Percentiles rank a stretch among this genome's conserved stretches.
Evolutionary conservation across 1,140 invertebrate species (phyloP).

Genomic region (Aphaenogaster floridana): DNA sequence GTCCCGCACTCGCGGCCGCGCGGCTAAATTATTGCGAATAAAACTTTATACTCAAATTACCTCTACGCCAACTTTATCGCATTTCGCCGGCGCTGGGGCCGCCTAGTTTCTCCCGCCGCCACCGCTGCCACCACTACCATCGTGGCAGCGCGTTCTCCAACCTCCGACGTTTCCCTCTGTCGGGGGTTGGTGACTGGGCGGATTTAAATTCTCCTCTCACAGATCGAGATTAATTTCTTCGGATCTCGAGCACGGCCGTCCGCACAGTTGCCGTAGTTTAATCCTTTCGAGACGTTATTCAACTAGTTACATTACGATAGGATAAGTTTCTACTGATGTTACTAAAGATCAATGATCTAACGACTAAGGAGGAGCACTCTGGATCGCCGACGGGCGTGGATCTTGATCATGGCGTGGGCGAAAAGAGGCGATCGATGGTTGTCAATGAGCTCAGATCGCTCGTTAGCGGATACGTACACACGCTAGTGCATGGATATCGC

Average conservation of each 20-base stretch:
- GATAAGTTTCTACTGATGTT: slow-evolving; percentile 1
- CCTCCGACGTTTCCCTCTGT: slow-evolving; percentile 32
- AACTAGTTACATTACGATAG: slow-evolving; percentile 15
- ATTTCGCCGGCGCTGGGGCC: slow-evolving; percentile 75
- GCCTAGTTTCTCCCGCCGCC: slow-evolving; percentile 40
- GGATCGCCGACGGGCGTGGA: slow-evolving; percentile 53
- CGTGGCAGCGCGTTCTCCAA: slow-evolving; percentile 33
- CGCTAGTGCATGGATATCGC: background rate
- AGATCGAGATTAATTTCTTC: slow-evolving; percentile 66
- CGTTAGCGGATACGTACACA: slow-evolving; percentile 36
- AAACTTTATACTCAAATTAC: slow-evolving; percentile 87
- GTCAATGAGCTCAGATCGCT: slow-evolving; percentile 57
- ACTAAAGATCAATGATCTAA: slow-evolving; percentile 39
- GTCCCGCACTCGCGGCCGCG: slow-evolving; percentile 44
- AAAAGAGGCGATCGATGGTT: slow-evolving; percentile 55
- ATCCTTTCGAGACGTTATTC: slow-evolving; percentile 15
- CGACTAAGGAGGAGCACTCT: background rate
- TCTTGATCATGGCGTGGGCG: slow-evolving; percentile 58
- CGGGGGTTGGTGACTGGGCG: slow-evolving; percentile 40
- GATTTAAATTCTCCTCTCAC: slow-evolving; percentile 61
- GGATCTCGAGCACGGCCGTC: slow-evolving; percentile 25
- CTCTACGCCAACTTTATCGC: slow-evolving; percentile 86
- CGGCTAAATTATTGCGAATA: slow-evolving; percentile 87
- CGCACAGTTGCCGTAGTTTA: background rate
- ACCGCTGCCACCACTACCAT: slow-evolving; percentile 23